Evolutionary conservation across 2,888 invertebrate genomes (phyloP), one percentile per base, ranked within the genome.

Genomic region (Stenichneumon culpator): DNA sequence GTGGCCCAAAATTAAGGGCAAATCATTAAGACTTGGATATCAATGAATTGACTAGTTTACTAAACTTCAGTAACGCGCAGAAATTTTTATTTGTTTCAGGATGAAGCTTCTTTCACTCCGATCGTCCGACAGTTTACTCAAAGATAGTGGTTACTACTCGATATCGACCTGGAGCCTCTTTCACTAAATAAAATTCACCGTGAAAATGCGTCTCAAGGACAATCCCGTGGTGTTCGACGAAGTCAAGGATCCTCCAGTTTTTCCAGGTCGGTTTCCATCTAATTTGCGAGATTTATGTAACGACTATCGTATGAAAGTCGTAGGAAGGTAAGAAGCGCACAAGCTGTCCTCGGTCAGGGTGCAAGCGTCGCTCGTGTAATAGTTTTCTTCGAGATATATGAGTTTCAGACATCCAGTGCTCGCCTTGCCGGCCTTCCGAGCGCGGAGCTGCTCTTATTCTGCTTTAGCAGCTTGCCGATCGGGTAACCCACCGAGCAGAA

Each of bases 231-330:
- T 39, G 72, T 36, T 54, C 32, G 32, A 19, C 19, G 6, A 72
- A 72, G 54, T 57, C 14, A 28, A 52, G 50, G 16, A 65, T 52
- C 28, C 28, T 32, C 50, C 11, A 50, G 69, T 7, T 50, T 32
- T 16, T 32, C 22, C 65, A 25, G 50, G 50, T 75, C 36, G 25
- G 32, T 75, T n/a, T 65, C 65, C 22, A 75, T 75, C 65, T 75
- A 65, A 75, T 75, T 75, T 36, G 50, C 47, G 50, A 36, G 65
- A 75, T 75, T 75, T 75, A 75, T 75, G n/a, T 75, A 75, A 75
- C 75, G 52, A 50, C 75, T 52, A 25, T 39, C 9, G 19, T 32
- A 44, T 47, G 39, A 25, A 44, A 9, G 32, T 28, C 54, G 32
- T n/a, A 32, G 50, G 22, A 60, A 57, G 44, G 73, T 2, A 57